phyloP scores from a whole-genome alignment of 2,113 vertebrate genomes.

The Regulus satrapa region DNA sequence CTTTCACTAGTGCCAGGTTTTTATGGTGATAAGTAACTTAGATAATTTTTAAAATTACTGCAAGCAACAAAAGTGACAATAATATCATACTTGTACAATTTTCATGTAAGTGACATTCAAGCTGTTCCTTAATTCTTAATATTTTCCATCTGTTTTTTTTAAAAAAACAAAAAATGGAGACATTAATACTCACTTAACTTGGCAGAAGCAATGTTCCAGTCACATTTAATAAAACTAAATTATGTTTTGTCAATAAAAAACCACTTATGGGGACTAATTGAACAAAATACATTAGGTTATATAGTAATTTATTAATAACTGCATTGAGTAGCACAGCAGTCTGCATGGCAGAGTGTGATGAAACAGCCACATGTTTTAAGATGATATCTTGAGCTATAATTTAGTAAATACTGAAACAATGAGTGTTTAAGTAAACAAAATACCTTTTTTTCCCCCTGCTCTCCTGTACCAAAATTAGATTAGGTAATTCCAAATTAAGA shows the following conservation, averaged over 20 bases:
- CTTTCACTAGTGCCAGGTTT: not conserved
- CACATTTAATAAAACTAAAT: slow-evolving; percentile 30
- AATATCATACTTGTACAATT: slow-evolving; percentile 20
- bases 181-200: not conserved
- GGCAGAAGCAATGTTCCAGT: not conserved
- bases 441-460: not conserved
- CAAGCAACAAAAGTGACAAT: slow-evolving; percentile 16
- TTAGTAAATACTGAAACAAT: not conserved
- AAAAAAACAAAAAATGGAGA: not conserved
- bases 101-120: slow-evolving; percentile 22
- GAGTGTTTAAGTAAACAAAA: not conserved
- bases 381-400: not conserved
- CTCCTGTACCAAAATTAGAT: not conserved
- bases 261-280: not conserved
- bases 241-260: slow-evolving; percentile 41
- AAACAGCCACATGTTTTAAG: not conserved
- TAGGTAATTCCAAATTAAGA: not conserved
- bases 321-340: not conserved
- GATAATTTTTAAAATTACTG: not conserved
- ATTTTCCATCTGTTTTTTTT: slow-evolving; percentile 3
- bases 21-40: not conserved
- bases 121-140: slow-evolving; percentile 45
- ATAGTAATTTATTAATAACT: not conserved
- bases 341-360: not conserved
- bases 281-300: not conserved